These are phyloP conservation scores for Polypterus bichir DNA, from an alignment of 2,113 vertebrate genomes.

Conservation along the genomic window DNA sequence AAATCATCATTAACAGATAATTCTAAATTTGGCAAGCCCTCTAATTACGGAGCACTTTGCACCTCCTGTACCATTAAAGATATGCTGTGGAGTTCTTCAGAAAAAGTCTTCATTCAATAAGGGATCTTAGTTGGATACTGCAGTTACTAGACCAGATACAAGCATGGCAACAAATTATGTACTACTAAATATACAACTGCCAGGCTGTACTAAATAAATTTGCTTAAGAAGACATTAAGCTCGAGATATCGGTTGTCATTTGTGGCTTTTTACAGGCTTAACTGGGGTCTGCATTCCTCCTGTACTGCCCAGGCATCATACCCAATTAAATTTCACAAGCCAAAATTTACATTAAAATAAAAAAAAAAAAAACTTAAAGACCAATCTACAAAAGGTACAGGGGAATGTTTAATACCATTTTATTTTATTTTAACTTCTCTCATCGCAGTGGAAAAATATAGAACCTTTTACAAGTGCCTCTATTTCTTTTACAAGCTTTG, in stretches of 20 bases:
- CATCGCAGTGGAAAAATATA: conserved; percentile 94
- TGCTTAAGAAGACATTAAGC: not conserved
- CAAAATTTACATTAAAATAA: conserved; percentile 10
- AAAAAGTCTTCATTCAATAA: too few species aligned
- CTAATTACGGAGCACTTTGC: too few species aligned
- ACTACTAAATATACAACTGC: not conserved
- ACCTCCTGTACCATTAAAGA: too few species aligned
- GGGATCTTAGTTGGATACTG: too few species aligned
- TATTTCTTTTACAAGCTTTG: conserved; percentile 44
- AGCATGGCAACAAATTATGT: conserved; percentile 18
- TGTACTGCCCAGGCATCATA: not conserved
- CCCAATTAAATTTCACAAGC: not conserved
- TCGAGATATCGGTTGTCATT: not conserved
- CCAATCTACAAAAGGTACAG: conserved; percentile 56
- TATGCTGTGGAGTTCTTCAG: too few species aligned
- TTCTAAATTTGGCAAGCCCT: too few species aligned
- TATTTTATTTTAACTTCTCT: conserved; percentile 61
- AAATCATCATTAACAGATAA: too few species aligned
- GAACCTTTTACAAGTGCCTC: conserved; percentile 89
- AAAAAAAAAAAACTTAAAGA: conserved; percentile 24
- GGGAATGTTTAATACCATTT: conserved; percentile 88
- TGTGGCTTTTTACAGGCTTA: conserved; percentile 2
- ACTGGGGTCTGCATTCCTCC: not conserved
- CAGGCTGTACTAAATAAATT: not conserved
- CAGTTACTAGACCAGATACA: not conserved